These are phyloP conservation scores for Colius striatus DNA, from an alignment of 2,113 vertebrate genomes.

Conservation along the genomic window DNA sequence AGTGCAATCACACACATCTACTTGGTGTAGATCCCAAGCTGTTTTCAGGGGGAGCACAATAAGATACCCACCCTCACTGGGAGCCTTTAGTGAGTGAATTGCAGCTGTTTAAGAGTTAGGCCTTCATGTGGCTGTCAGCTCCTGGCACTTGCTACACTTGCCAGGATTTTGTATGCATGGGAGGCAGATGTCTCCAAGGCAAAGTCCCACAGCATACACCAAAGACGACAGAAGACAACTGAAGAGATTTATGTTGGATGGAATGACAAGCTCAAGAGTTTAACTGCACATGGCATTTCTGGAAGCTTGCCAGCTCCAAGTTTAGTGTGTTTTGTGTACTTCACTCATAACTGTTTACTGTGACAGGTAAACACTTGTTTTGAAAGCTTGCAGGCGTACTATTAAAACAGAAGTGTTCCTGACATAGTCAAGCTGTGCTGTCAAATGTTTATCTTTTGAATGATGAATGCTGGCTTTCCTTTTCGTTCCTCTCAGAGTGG, in stretches of 20 bases:
- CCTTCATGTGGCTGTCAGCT: background rate
- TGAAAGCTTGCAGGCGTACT: conserved; percentile 80
- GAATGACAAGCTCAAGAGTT: conserved; percentile 71
- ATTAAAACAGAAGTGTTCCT: conserved; percentile 84
- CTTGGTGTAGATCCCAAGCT: background rate
- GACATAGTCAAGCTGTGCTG: conserved; percentile 81
- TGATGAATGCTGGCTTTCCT: conserved; percentile 68
- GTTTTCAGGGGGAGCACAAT: background rate
- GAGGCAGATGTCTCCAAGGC: conserved; percentile 28
- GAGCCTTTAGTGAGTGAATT: background rate
- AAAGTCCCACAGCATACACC: background rate
- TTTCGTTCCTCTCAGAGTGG: background rate
- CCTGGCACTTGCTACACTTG: background rate
- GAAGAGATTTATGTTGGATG: conserved; percentile 52
- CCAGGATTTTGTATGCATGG: background rate
- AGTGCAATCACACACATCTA: background rate
- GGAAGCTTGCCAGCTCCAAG: conserved; percentile 71
- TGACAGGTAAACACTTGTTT: conserved; percentile 86
- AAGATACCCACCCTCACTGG: background rate
- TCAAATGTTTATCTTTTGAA: conserved; percentile 78
- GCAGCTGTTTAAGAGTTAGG: background rate
- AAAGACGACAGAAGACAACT: conserved; percentile 18
- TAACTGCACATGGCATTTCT: conserved; percentile 64
- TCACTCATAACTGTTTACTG: conserved; percentile 82
- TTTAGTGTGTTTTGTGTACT: conserved; percentile 78